Conservation (phyloP, 2,797 vertebrate genomes). For the Nyctalus aviator region DNA sequence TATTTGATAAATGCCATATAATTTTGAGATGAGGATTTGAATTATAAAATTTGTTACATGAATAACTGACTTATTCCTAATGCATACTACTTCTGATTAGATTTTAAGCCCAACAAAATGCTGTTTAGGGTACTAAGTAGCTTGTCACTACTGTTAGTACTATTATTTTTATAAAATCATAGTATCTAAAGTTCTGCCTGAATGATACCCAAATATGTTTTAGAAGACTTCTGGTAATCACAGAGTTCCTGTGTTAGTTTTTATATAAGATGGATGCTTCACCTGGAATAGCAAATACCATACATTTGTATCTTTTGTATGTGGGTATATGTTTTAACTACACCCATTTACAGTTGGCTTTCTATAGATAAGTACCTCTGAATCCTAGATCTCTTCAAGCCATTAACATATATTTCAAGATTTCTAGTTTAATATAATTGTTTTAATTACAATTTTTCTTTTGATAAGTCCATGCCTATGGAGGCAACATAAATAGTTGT, state of each 20-base stretch:
- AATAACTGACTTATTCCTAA: not conserved
- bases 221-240: not conserved
- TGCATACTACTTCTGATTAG: not conserved
- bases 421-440: not conserved
- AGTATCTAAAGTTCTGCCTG: not conserved
- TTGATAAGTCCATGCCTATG: not conserved
- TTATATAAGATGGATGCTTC: no score
- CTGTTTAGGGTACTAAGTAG: not conserved
- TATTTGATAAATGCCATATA: not conserved
- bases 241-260: not conserved
- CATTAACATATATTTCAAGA: constrained; percentile 19
- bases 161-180: not conserved
- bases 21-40: not conserved
- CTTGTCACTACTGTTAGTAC: not conserved
- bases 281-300: not conserved
- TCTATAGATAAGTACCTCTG: not conserved
- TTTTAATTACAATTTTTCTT: not conserved
- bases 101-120: constrained; percentile 31
- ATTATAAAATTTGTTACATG: not conserved
- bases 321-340: not conserved
- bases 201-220: not conserved
- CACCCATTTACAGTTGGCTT: not conserved
- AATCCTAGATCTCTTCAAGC: not conserved
- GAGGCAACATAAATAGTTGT: not conserved
- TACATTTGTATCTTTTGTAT: not conserved